Base-by-base conservation (phyloP, 2,888 invertebrate species). In the Apodemia zela region DNA sequence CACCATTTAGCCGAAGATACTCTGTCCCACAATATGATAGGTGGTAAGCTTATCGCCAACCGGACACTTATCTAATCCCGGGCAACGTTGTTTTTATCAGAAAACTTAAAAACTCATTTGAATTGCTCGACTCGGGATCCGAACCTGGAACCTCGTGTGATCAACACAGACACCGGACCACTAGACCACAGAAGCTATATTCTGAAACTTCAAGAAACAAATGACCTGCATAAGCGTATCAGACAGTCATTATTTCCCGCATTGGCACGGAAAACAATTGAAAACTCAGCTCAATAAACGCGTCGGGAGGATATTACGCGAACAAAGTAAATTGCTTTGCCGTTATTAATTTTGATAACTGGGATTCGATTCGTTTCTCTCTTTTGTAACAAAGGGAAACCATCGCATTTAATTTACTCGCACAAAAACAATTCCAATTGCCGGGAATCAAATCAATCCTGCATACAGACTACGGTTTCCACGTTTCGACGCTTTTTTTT, bases 281-380 rank as follows among this genome's bases (percentile, higher is more conserved):
- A 81, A 85, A 83, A 80, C 77, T 81, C 79, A 79, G 78, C 78
- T 81, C 76, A 81, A 81, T 79, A 85, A 84, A 81, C 77, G 75
- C 81, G 74, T 72, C 73, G 77, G 77, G 82, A 84, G 88, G 87
- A 89, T 89, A 87, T 89, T 87, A 89, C 87, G 85, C 86, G 85
- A 82, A 78, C 85, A 79, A 75, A 82, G 81, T 80, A 85, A 89
- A 89, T 89, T 88, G 88, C 77, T 88, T 84, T 82, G 87, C 83
- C 80, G 89, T 88, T 88, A 89, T 89, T 89, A 89, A 88, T 89
- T 88, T 87, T 87, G 88, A 87, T 89, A 89, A 88, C 89, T 88
- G 89, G 87, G 88, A 89, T 90, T 87, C 87, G 74, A 87, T 85
- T 87, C 84, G 89, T 88, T 88, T 89, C 89, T 88, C 89, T 88